Evolutionary conservation across 1,140 invertebrate species (phyloP).

Genomic region (Lordiphosa mommai): DNA sequence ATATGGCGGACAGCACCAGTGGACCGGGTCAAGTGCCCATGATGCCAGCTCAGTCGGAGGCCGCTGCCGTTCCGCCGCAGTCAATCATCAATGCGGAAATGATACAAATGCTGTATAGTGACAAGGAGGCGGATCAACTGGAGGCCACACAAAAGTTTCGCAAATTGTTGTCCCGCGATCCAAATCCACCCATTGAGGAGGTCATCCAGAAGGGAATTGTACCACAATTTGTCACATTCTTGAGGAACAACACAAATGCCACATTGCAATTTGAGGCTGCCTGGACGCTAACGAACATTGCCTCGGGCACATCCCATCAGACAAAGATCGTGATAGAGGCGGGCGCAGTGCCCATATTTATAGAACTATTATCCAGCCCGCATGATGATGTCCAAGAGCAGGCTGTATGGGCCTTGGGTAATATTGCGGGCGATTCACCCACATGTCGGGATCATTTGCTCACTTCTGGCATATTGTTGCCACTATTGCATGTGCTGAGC

Average conservation of each 20-base stretch:
- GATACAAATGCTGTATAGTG: conserved; percentile 91
- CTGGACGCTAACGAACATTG: conserved; percentile 98
- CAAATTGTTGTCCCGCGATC: conserved; percentile 96
- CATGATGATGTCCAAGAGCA: conserved; percentile 97
- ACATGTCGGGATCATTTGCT: conserved; percentile 95
- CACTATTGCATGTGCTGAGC: conserved; percentile 91
- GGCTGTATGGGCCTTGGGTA: conserved; percentile 95
- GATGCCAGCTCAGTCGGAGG: conserved; percentile 69
- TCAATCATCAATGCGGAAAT: conserved; percentile 87
- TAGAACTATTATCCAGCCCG: conserved; percentile 88
- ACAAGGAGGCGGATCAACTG: conserved; percentile 89
- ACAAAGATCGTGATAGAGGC: conserved; percentile 96
- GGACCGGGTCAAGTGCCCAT: conserved; percentile 9
- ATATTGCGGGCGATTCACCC: conserved; percentile 97
- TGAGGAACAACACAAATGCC: conserved; percentile 90
- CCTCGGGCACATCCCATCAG: conserved; percentile 95
- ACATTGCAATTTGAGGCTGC: conserved; percentile 97
- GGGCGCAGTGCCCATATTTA: conserved; percentile 95
- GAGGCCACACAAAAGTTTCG: conserved; percentile 96
- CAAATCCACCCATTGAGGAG: conserved; percentile 98
- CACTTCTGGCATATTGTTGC: conserved; percentile 90
- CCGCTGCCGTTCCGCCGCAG: conserved; percentile 80
- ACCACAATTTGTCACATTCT: conserved; percentile 96
- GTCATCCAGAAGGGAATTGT: conserved; percentile 97
- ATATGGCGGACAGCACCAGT: conserved; percentile 52